These are phyloP conservation scores for Smutsia gigantea DNA, from an alignment of 2,797 vertebrate genomes.

Conservation along the genomic window DNA sequence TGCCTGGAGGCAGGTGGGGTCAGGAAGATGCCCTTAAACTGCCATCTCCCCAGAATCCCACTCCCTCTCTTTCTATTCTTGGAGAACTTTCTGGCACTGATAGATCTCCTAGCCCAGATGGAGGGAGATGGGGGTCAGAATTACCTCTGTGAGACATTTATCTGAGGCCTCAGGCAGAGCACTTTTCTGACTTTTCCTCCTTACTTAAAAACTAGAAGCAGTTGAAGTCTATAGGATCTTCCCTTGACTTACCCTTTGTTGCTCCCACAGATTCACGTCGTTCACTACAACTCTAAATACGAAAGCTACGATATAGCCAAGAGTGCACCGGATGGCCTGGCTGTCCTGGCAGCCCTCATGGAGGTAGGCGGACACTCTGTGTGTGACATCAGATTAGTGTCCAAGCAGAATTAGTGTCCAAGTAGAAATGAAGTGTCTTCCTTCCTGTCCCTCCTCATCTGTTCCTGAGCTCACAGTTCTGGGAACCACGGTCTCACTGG, in stretches of 20 bases:
- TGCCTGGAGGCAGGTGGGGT: not conserved
- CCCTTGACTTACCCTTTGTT: not conserved
- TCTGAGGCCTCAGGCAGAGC: not conserved
- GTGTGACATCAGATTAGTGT: rapidly evolving
- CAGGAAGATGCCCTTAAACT: not conserved
- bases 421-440: not conserved
- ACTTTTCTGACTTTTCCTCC: not conserved
- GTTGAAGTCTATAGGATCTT: rapidly evolving
- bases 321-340: constrained; percentile 90
- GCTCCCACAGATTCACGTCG: constrained; percentile 92
- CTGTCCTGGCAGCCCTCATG: constrained; percentile 93
- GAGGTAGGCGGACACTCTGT: constrained; percentile 84
- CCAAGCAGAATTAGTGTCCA: rapidly evolving
- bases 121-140: not conserved
- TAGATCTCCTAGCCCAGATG: not conserved
- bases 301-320: constrained; percentile 89
- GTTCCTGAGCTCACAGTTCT: not conserved
- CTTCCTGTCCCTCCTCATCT: not conserved
- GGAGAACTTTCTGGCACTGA: not conserved
- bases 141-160: not conserved
- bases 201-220: not conserved
- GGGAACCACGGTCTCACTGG: not conserved
- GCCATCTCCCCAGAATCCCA: not conserved
- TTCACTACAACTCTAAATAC: constrained; percentile 96
- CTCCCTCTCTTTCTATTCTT: not conserved